Evolutionary conservation across 2,797 vertebrate genomes (phyloP), one percentile per base, ranked within the genome.

Genomic region (Peromyscus attwateri): DNA sequence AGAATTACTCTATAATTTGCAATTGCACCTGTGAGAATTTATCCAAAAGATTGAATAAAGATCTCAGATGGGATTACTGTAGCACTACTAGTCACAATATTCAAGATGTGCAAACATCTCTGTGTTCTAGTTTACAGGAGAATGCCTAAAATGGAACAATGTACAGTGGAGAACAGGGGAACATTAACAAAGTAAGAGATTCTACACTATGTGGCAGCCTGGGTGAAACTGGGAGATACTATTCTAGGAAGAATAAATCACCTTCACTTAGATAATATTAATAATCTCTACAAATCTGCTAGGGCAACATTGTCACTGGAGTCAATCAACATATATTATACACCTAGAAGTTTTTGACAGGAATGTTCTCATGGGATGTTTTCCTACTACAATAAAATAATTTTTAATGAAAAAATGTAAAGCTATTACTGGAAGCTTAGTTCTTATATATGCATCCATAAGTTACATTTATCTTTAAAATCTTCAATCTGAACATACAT

Each of bases 381-480:
- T 27, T 49, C 16, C 55, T 66, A 31, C 27, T 2, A 46, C 60
- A 57, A 40, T 64, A 31, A 80, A 62, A 70, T 34, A 16, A 16
- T 43, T 77, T 62, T 89, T 31, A 60, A 87, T 25, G 3, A 40
- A 71, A 89, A 83, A 4, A 8, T n/a, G 25, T 34, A 66, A 60
- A 62, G 9, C 66, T 49, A 2, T 49, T 19, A 25, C 5, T 57
- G 13, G 23, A 10, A 34, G 4, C 1, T 91, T 80, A 57, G 87
- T 80, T 90, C 43, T 43, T 64, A 66, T 12, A 52, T 70, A 55
- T 31, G 9, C 10, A 40, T 37, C 11, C 17, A 87, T 55, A 80
- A 46, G 6, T 25, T 87, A 46, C 43, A 40, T 91, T 87, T 93
- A 55, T 75, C 46, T 34, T 82, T 40, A 83, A 94, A 76, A 60